These are phyloP conservation scores for Minunthozetes semirufus DNA, from an alignment of 2,888 invertebrate genomes.

Conservation along the genomic window DNA sequence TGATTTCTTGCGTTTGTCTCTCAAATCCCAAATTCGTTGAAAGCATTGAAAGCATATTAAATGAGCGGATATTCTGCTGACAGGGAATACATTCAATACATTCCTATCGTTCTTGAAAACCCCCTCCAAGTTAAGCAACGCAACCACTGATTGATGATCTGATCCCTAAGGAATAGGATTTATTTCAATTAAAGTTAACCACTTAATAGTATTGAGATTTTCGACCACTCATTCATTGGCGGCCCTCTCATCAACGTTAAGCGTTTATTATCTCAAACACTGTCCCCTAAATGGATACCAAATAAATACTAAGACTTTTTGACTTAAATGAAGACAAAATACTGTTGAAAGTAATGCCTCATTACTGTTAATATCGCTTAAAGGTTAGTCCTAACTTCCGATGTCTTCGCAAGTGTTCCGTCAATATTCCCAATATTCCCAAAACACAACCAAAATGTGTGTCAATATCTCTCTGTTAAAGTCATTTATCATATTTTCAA, in stretches of 20 bases:
- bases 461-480: not conserved
- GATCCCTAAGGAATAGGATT: constrained; percentile 8
- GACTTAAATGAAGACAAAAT: not conserved
- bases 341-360: not conserved
- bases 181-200: constrained; percentile 12
- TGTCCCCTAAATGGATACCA: not conserved
- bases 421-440: not conserved
- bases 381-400: not conserved
- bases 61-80: too few relatives aligned
- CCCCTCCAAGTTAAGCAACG: not conserved
- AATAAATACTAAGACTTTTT: not conserved
- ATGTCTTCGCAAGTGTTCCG: not conserved
- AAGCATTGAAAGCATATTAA: too few relatives aligned
- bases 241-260: not conserved
- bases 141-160: not conserved
- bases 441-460: not conserved
- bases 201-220: not conserved
- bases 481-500: constrained; percentile 13
- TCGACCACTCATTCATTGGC: not conserved
- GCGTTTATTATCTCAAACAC: not conserved
- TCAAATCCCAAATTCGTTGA: too few relatives aligned
- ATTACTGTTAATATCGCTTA: not conserved
- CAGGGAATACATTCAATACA: too few relatives aligned
- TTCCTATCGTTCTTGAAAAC: not conserved
- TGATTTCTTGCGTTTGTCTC: too few relatives aligned